Percentiles rank a stretch among this genome's conserved stretches.
These are phyloP conservation scores for Lydus trimaculatus DNA, from an alignment of 2,888 invertebrate genomes.

Conservation along the genomic window DNA sequence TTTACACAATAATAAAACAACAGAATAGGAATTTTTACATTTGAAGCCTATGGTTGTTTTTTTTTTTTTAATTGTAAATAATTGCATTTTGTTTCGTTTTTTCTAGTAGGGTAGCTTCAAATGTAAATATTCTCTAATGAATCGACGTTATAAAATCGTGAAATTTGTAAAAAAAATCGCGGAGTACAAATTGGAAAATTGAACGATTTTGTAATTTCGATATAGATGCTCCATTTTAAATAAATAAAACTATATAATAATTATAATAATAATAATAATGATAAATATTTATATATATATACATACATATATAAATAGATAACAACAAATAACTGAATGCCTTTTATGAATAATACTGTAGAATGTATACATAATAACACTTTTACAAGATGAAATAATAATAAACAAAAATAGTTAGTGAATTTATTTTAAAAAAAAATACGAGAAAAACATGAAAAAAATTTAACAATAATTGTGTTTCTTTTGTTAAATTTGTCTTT, in stretches of 20 bases:
- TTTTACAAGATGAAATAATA: slow-evolving; percentile 59
- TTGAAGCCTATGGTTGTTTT: slow-evolving; percentile 36
- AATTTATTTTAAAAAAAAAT: slow-evolving; percentile 53
- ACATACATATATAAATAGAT: slow-evolving; percentile 25
- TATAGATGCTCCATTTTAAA: slow-evolving; percentile 53
- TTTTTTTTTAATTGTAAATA: slow-evolving; percentile 43
- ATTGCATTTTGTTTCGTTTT: slow-evolving; percentile 34
- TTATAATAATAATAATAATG: slow-evolving; percentile 19
- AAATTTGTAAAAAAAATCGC: slow-evolving; percentile 21
- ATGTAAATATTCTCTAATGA: slow-evolving; percentile 40
- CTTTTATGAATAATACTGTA: slow-evolving; percentile 62
- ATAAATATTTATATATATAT: slow-evolving; percentile 56
- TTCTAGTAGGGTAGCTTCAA: slow-evolving; percentile 40
- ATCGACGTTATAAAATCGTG: slow-evolving; percentile 54
- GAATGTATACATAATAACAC: slow-evolving; percentile 57
- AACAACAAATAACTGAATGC: slow-evolving; percentile 62
- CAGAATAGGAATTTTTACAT: slow-evolving; percentile 40
- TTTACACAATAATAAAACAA: slow-evolving; percentile 5
- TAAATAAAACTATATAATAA: no score
- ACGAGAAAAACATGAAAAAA: no score
- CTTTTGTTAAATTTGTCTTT: slow-evolving; percentile 39
- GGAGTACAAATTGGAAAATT: slow-evolving; percentile 49
- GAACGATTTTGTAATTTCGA: slow-evolving; percentile 55
- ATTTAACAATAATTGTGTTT: slow-evolving; percentile 42
- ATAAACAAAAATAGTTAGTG: slow-evolving; percentile 48